phyloP scores from a whole-genome alignment of 92 coral and sea anemone genomes.

The Epizoanthus fatuus region DNA sequence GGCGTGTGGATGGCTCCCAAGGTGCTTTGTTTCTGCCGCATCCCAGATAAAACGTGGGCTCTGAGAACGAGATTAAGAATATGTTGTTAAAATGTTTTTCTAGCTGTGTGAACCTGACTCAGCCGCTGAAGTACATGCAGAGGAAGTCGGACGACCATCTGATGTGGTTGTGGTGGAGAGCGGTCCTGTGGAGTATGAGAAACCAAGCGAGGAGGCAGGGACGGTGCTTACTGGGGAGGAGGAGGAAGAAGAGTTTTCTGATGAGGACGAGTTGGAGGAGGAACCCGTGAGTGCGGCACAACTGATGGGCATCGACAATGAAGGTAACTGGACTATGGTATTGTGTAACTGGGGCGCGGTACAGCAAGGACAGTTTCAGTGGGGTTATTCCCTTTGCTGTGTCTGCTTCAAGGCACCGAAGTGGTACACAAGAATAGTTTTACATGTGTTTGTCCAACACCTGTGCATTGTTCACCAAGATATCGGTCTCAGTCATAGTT shows the following conservation, averaged over 20 bases:
- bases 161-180: constrained; percentile 85
- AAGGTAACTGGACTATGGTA: constrained; percentile 63
- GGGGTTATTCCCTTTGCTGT: too few species aligned
- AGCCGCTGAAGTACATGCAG: background rate
- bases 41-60: background rate
- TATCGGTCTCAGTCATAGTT: too few species aligned
- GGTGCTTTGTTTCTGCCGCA: too few species aligned
- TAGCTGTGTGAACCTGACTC: background rate
- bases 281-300: constrained; percentile 91
- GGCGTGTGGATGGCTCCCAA: too few species aligned
- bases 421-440: too few species aligned
- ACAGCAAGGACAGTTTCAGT: too few species aligned
- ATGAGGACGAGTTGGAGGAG: constrained; percentile 88
- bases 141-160: constrained; percentile 5
- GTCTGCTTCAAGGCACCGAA: too few species aligned
- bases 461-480: too few species aligned
- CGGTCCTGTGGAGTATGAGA: constrained; percentile 96
- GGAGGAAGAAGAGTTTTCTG: constrained; percentile 65
- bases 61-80: background rate
- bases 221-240: background rate
- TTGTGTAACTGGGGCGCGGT: too few species aligned
- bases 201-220: constrained; percentile 47
- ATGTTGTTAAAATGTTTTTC: background rate
- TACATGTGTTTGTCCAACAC: too few species aligned
- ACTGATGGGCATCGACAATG: constrained; percentile 89